These are phyloP conservation scores for Elysia chlorotica DNA, from an alignment of 1,140 invertebrate species.

Conservation along the genomic window DNA sequence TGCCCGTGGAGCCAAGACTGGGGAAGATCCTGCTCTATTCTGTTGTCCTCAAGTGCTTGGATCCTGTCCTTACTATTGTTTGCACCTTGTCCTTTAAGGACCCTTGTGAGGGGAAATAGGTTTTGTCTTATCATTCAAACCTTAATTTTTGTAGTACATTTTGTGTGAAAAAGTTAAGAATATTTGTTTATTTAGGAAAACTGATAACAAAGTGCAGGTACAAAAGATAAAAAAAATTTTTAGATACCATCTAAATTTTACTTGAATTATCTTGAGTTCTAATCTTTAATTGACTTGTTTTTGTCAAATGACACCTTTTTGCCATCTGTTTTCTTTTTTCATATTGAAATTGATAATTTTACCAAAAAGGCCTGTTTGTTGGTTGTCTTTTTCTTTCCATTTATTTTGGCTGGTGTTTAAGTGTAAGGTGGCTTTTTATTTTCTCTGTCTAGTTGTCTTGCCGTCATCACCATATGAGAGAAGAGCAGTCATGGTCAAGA, in stretches of 20 bases:
- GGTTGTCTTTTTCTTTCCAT: not conserved
- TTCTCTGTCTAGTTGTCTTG: constrained; percentile 72
- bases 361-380: not conserved
- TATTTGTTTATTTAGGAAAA: too few species aligned
- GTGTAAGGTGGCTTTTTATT: not conserved
- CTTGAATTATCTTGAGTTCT: not conserved
- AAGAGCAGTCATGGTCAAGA: constrained; percentile 67
- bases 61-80: constrained; percentile 92
- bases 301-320: not conserved
- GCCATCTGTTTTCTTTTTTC: not conserved
- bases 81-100: constrained; percentile 82
- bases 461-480: constrained; percentile 73
- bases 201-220: too few species aligned
- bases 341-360: too few species aligned
- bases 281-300: not conserved
- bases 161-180: too few species aligned
- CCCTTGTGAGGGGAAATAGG: constrained; percentile 68
- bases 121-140: too few species aligned
- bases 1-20: constrained; percentile 88
- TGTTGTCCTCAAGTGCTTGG: constrained; percentile 89
- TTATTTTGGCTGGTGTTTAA: not conserved
- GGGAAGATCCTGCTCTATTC: constrained; percentile 92
- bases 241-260: too few species aligned
- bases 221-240: too few species aligned
- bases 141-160: too few species aligned